phyloP scores from a whole-genome alignment of 2,797 vertebrate genomes.

The Ctenopoma multispine region DNA sequence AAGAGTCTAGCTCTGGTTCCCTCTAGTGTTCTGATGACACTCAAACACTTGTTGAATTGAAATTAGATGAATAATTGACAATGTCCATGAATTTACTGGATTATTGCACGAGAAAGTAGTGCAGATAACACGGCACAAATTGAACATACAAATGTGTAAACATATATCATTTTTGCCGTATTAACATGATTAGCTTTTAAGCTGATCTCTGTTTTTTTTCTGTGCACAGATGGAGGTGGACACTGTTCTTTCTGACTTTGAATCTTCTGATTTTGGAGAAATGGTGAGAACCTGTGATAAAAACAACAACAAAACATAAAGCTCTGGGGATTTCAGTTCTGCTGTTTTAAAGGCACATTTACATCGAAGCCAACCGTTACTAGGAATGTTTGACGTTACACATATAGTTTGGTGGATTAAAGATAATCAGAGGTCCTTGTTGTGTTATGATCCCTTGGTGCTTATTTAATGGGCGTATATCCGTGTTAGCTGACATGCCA shows the following conservation, averaged over 20 bases:
- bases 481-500: constrained; percentile 1
- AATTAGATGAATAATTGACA: not conserved
- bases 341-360: not conserved
- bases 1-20: constrained; percentile 20
- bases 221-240: constrained; percentile 91
- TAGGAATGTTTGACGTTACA: not conserved
- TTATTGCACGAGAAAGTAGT: not conserved
- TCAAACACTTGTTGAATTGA: not conserved
- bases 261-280: constrained; percentile 96
- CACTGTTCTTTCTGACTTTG: constrained; percentile 92
- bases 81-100: not conserved
- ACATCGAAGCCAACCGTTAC: not conserved
- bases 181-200: not conserved
- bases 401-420: too few species aligned
- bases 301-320: not conserved
- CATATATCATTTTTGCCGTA: not conserved
- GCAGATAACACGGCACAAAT: not conserved
- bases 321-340: not conserved
- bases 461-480: not conserved
- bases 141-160: not conserved
- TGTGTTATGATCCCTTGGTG: too few species aligned
- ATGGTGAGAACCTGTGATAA: constrained; percentile 84
- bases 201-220: not conserved
- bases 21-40: constrained; percentile 47
- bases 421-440: too few species aligned